phyloP scores from a whole-genome alignment of 1,140 invertebrate species.

The Drosophila baimaii region DNA sequence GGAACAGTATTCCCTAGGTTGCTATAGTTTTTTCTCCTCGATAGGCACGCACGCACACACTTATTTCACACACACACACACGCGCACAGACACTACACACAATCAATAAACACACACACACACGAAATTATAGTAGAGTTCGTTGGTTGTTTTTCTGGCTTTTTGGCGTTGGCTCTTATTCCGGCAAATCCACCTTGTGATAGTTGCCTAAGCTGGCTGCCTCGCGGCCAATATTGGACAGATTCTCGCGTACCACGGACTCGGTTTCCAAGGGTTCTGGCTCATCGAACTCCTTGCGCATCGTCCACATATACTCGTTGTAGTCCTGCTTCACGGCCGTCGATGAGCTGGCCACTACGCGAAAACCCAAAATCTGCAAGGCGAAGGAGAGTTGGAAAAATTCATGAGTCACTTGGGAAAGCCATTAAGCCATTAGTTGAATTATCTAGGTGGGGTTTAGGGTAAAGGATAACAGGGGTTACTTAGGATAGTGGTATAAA shows the following conservation, averaged over 20 bases:
- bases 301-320: conserved; percentile 96
- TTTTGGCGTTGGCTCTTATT: conserved; percentile 56
- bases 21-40: conserved; percentile 62
- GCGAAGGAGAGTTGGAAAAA: neutral
- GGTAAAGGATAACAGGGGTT: no score
- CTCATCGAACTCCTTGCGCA: conserved; percentile 93
- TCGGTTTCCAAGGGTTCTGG: conserved; percentile 89
- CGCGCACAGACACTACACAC: conserved; percentile 31
- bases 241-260: conserved; percentile 86
- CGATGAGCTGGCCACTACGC: conserved; percentile 93
- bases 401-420: conserved; percentile 6
- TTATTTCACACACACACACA: conserved; percentile 22
- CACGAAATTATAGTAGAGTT: conserved; percentile 49
- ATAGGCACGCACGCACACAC: conserved; percentile 23
- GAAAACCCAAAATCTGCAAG: conserved; percentile 90
- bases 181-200: conserved; percentile 83
- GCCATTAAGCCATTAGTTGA: conserved; percentile 2
- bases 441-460: neutral
- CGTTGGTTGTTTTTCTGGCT: conserved; percentile 21
- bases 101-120: conserved; percentile 28
- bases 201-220: conserved; percentile 83
- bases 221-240: conserved; percentile 87
- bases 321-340: conserved; percentile 93
- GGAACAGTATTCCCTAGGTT: conserved; percentile 55
- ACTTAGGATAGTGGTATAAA: no score